A percentile compares a stretch with the other conserved stretches of the same genome.
phyloP scores from a whole-genome alignment of 2,113 vertebrate genomes.

The Plotosus lineatus region DNA sequence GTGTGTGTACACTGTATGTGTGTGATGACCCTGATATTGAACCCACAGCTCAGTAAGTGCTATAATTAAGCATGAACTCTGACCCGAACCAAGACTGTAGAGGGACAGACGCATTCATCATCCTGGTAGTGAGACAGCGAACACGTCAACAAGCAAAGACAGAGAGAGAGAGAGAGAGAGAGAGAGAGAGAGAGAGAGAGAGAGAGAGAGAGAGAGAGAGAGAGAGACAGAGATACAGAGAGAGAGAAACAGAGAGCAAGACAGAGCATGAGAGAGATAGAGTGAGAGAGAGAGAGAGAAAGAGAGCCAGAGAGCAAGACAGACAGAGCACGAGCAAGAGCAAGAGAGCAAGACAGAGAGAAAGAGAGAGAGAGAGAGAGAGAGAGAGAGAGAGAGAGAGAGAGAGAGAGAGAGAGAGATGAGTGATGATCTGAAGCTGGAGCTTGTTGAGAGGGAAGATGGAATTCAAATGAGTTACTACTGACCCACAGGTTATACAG shows the following conservation, averaged over 20 bases:
- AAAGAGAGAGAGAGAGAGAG: no score
- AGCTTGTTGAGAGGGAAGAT: not conserved
- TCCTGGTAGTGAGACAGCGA: not conserved
- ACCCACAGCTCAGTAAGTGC: conserved; percentile 6
- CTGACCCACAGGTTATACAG: not conserved
- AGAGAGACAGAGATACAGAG: not conserved
- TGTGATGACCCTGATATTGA: not conserved
- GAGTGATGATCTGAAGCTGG: not conserved
- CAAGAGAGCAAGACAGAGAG: not conserved
- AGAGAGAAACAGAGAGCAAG: conserved; percentile 1
- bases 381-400: not conserved
- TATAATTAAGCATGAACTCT: not conserved
- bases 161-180: not conserved
- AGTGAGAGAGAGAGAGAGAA: not conserved
- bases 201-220: not conserved
- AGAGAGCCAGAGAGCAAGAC: not conserved
- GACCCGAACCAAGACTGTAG: not conserved
- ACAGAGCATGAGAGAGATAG: not conserved
- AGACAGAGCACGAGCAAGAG: not conserved
- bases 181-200: not conserved
- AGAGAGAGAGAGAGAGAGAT: conserved; percentile 2
- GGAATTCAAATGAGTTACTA: not conserved
- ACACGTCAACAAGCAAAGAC: not conserved
- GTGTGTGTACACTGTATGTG: no score
- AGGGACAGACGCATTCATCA: conserved; percentile 25